These are phyloP conservation scores for Epistrophe grossulariae DNA, from an alignment of 2,888 invertebrate genomes.

Conservation along the genomic window DNA sequence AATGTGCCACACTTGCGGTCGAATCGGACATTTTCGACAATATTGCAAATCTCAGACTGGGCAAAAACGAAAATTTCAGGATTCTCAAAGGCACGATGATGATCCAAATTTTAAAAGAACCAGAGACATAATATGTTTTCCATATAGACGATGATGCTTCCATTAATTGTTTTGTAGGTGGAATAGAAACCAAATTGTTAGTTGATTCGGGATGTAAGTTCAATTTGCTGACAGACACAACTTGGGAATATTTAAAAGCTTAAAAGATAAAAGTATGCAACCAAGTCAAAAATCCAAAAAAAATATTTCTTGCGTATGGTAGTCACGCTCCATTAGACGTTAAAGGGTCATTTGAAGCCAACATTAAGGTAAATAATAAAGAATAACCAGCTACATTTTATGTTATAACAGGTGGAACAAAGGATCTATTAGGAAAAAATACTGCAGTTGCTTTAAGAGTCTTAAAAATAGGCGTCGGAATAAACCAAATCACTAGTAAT, in stretches of 20 bases:
- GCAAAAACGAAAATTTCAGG: too few species aligned
- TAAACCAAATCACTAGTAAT: constrained; percentile 6
- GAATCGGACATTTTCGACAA: constrained; percentile 8
- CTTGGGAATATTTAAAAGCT: constrained; percentile 15
- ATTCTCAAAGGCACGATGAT: too few species aligned
- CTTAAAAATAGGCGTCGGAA: constrained; percentile 27
- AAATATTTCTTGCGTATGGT: constrained; percentile 26
- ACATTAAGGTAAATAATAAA: constrained; percentile 1
- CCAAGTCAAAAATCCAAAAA: constrained; percentile 21
- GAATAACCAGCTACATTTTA: constrained; percentile 11
- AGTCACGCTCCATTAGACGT: constrained; percentile 18
- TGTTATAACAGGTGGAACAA: constrained; percentile 31
- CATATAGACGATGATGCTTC: constrained; percentile 28
- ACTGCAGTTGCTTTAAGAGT: constrained; percentile 15
- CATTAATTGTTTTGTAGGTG: constrained; percentile 16
- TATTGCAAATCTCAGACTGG: too few species aligned
- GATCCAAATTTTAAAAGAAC: too few species aligned
- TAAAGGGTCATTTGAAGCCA: constrained; percentile 10
- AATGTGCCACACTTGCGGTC: constrained; percentile 18
- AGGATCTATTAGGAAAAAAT: constrained; percentile 24
- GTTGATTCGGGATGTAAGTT: constrained; percentile 28
- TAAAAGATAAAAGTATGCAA: constrained; percentile 13
- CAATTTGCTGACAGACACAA: constrained; percentile 31
- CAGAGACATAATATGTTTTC: constrained; percentile 17
- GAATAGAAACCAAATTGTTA: constrained; percentile 9